Evolutionary conservation across 2,797 vertebrate species (phyloP).

Genomic region (Paramormyrops hopkinsi): DNA sequence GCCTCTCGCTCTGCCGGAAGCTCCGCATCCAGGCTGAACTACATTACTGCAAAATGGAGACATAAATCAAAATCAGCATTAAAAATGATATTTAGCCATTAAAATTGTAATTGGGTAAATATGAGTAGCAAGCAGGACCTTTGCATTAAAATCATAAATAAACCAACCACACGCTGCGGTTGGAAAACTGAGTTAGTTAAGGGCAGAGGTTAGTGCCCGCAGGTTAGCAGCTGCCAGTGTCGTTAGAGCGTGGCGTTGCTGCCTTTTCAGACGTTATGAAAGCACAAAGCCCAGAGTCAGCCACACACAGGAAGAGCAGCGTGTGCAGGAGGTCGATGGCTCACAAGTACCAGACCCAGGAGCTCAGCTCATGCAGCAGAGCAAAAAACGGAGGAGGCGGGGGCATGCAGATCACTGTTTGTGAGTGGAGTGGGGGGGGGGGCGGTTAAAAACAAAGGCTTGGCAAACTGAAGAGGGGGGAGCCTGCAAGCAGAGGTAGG

Average conservation of each 20-base stretch:
- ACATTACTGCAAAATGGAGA: slow-evolving; percentile 80
- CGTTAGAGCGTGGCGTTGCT: slow-evolving; percentile 14
- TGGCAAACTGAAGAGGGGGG: slow-evolving; percentile 33
- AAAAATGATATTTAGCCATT: slow-evolving; percentile 32
- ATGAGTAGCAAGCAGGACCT: slow-evolving; percentile 29
- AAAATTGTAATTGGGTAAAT: slow-evolving; percentile 27
- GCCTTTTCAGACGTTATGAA: background rate
- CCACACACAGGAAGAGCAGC: slow-evolving; percentile 17
- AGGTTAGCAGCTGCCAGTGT: slow-evolving; percentile 34
- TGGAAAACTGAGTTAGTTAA: slow-evolving; percentile 50
- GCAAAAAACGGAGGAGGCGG: slow-evolving; percentile 42
- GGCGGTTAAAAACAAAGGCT: slow-evolving; percentile 60
- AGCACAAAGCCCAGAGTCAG: background rate
- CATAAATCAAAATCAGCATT: slow-evolving; percentile 66
- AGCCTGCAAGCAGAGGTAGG: slow-evolving; percentile 71
- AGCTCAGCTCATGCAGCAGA: slow-evolving; percentile 33
- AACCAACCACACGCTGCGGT: slow-evolving; percentile 42
- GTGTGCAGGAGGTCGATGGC: slow-evolving; percentile 56
- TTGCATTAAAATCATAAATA: slow-evolving; percentile 35
- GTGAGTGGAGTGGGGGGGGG: slow-evolving; percentile 37
- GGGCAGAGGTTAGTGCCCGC: slow-evolving; percentile 54
- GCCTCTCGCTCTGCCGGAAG: slow-evolving; percentile 58
- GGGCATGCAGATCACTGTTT: slow-evolving; percentile 58
- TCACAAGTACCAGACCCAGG: slow-evolving; percentile 54
- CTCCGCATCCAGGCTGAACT: slow-evolving; percentile 69